These are phyloP conservation scores for Harpagifer antarcticus DNA, from an alignment of 2,797 vertebrate species.

Conservation along the genomic window DNA sequence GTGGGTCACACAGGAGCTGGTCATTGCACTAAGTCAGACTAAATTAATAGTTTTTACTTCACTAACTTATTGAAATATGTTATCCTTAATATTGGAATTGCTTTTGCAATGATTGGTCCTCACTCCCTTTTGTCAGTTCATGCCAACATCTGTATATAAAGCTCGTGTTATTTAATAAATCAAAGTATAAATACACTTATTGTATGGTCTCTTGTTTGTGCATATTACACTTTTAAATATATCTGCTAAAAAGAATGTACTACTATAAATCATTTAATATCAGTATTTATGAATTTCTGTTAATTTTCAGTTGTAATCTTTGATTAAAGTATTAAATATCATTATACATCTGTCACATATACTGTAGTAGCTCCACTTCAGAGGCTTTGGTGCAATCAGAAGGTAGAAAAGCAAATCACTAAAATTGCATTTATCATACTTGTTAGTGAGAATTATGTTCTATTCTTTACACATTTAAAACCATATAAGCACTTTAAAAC, in stretches of 20 bases:
- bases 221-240: constrained; percentile 54
- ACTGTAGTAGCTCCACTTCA: background rate
- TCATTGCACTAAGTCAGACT: constrained; percentile 55
- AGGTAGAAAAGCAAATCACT: background rate
- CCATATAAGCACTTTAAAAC: background rate
- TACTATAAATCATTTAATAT: constrained; percentile 20
- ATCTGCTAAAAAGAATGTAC: constrained; percentile 5
- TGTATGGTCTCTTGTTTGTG: constrained; percentile 13
- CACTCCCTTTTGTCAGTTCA: constrained; percentile 4
- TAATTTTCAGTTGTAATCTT: constrained; percentile 15
- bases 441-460: background rate
- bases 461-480: background rate
- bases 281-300: constrained; percentile 21
- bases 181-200: constrained; percentile 4
- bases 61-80: constrained; percentile 56
- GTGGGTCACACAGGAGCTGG: constrained; percentile 26
- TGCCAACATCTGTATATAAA: constrained; percentile 24
- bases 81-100: background rate
- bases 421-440: background rate
- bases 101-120: constrained; percentile 25
- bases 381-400: constrained; percentile 4
- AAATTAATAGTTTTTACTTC: constrained; percentile 26
- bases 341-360: no score
- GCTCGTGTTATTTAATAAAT: constrained; percentile 22
- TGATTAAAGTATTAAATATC: constrained; percentile 16